Base-by-base conservation (phyloP, 2,797 vertebrate genomes). In the Sylvilagus floridanus region DNA sequence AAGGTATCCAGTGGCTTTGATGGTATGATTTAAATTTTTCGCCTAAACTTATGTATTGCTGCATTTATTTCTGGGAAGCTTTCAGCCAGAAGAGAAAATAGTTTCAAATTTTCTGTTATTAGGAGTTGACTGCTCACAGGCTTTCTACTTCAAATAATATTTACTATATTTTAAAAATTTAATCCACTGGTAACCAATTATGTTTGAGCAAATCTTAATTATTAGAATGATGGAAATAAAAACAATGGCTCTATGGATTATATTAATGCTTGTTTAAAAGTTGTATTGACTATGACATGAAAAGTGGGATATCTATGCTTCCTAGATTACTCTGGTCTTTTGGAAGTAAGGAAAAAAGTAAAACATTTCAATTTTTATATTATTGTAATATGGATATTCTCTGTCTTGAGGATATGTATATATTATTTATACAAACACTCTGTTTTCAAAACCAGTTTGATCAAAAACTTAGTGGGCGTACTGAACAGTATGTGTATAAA, bases 371-470 rank as follows among this genome's bases (percentile, higher is more conserved):
- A 26, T 16, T 60, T 66, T 92, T 90, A 26, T 65, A 24, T 82
- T 92, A 12, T 84, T 6, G 16, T 81, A 87, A 78, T 32, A 91
- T 12, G 68, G 42, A 73, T 9, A 37, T 77, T 82, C 50, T 90
- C n/a, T 92, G 11, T 77, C 84, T 22, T 30, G 24, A 24, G n/a
- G 24, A 75, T 42, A 17, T 84, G 5, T 26, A 60, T 35, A 81
- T 66, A 75, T 87, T 83, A 90, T 71, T 76, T 68, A 65, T 52
- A 57, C 10, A 89, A 91, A 68, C 28, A 37, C n/a, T 72, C 52
- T 77, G 17, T 71, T 90, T 95, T 63, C 65, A 90, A 79, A 95
- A 77, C 7, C 35, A 87, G 22, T 60, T 42, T 92, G 62, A 78
- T 11, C 17, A 75, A 75, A 81, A n/a, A 84, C 68, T 72, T 8